These are phyloP conservation scores for Hydrolagus colliei DNA, from an alignment of 2,797 vertebrate genomes.

Conservation along the genomic window DNA sequence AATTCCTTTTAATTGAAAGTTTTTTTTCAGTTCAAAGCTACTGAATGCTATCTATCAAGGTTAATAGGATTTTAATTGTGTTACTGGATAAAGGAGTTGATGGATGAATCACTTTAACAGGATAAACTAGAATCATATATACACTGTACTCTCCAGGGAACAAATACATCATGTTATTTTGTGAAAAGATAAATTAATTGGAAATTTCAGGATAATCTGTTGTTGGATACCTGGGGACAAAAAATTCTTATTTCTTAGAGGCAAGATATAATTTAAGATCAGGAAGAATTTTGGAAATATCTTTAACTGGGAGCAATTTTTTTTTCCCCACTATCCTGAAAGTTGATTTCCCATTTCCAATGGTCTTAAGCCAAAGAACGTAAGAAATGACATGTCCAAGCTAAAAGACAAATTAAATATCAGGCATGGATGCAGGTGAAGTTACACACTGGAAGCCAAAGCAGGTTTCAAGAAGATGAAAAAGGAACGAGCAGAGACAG, in stretches of 20 bases:
- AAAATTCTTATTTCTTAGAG: neutral
- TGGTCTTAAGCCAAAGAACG: too few species aligned
- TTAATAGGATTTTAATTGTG: constrained; percentile 30
- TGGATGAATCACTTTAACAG: constrained; percentile 21
- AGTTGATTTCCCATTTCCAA: too few species aligned
- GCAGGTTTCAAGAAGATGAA: too few species aligned
- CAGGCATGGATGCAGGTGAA: too few species aligned
- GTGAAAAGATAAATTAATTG: constrained; percentile 12
- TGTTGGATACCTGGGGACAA: neutral
- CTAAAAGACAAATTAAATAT: too few species aligned
- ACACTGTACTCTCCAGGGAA: neutral
- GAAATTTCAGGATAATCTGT: constrained; percentile 9
- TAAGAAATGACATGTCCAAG: too few species aligned
- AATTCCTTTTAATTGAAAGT: constrained; percentile 28
- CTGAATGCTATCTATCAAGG: constrained; percentile 25
- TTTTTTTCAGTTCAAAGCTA: constrained; percentile 21
- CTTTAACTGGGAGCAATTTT: too few species aligned
- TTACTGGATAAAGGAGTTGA: constrained; percentile 11
- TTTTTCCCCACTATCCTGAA: too few species aligned
- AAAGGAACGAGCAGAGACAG: too few species aligned
- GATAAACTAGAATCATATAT: constrained; percentile 15
- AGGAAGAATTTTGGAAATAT: too few species aligned
- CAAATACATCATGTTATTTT: constrained; percentile 16
- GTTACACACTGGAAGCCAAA: too few species aligned
- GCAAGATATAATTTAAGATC: neutral